Conservation (phyloP, 2,888 invertebrate species). For the Stenodema calcarata region DNA sequence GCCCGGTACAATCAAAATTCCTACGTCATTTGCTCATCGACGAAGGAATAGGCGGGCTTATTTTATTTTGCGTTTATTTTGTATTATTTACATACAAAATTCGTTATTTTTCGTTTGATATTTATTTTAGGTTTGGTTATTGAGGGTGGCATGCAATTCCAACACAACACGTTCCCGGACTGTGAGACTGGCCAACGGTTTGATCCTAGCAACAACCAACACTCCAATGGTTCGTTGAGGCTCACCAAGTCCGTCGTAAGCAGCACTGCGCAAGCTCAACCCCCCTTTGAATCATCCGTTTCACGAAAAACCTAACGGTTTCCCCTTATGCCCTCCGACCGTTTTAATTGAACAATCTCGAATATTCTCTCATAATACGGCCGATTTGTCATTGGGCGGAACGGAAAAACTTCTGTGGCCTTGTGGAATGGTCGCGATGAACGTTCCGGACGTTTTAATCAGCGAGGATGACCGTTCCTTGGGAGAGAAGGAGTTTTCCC, state of each 20-base stretch:
- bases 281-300: slow-evolving; percentile 21
- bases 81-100: neutral
- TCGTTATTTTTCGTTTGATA: neutral
- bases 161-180: slow-evolving; percentile 35
- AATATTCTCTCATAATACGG: neutral
- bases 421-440: neutral
- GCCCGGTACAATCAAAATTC: neutral
- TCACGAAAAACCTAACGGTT: slow-evolving; percentile 12
- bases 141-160: slow-evolving; percentile 1
- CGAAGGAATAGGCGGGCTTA: neutral
- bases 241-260: slow-evolving; percentile 2
- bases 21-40: neutral
- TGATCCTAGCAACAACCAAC: slow-evolving; percentile 40
- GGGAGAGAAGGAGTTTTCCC: neutral
- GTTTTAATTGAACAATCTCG: neutral
- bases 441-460: neutral
- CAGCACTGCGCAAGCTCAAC: slow-evolving; percentile 17
- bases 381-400: neutral
- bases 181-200: slow-evolving; percentile 36
- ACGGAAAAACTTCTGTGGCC: neutral
- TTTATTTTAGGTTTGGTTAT: neutral
- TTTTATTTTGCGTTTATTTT: slow-evolving; percentile 1
- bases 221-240: slow-evolving; percentile 30
- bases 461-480: neutral
- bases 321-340: neutral